A percentile compares a stretch with the other conserved stretches of the same genome.
Conservation (phyloP, 92 coral and sea anemone species). For the Meandrina meandrites region DNA sequence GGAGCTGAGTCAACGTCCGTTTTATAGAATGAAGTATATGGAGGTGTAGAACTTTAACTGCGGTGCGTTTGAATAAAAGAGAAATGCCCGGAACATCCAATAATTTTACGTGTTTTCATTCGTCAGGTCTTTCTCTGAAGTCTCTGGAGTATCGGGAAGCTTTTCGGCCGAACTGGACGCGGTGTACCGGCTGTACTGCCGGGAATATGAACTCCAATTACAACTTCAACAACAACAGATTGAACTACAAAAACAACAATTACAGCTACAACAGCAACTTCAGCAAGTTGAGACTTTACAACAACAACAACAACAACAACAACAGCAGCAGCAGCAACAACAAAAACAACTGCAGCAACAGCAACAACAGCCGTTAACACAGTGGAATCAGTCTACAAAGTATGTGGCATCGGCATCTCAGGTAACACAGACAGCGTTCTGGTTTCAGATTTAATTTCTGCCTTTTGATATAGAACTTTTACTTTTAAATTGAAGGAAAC, state of each 20-base stretch:
- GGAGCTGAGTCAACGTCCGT: no score
- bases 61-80: not conserved
- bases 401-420: not conserved
- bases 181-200: constrained; percentile 81
- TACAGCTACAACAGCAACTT: constrained; percentile 91
- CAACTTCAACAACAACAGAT: constrained; percentile 89
- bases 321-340: constrained; percentile 35
- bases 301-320: constrained; percentile 72
- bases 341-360: constrained; percentile 13
- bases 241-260: constrained; percentile 89
- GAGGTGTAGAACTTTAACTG: not conserved
- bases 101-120: no score
- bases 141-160: constrained; percentile 63
- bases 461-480: no score
- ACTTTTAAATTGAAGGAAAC: no score
- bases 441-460: no score
- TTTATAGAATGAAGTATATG: no score
- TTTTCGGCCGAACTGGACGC: constrained; percentile 86
- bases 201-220: constrained; percentile 87
- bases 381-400: not conserved
- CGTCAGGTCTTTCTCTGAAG: constrained; percentile 75
- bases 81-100: not conserved
- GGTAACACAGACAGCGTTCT: not conserved
- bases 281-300: constrained; percentile 85
- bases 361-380: not conserved